phyloP scores from a whole-genome alignment of 2,888 invertebrate genomes.

The Ferrisia virgata region DNA sequence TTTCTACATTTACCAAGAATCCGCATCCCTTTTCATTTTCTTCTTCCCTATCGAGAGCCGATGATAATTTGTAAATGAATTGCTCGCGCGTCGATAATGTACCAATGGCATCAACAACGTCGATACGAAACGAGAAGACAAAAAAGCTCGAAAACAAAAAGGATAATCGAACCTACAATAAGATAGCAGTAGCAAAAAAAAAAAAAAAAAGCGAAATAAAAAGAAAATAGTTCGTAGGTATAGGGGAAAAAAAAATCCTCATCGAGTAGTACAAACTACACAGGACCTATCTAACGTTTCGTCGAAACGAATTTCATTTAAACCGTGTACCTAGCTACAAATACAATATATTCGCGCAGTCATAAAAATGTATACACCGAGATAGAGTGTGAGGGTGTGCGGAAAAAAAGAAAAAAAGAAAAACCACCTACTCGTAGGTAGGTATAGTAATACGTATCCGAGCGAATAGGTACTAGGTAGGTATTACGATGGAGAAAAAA shows the following conservation, averaged over 20 bases:
- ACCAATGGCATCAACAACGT: too few species aligned
- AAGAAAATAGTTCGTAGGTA: not conserved
- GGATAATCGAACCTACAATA: too few species aligned
- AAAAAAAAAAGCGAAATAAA: not conserved
- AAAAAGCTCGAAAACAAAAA: too few species aligned
- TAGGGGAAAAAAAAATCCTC: not conserved
- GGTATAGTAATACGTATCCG: too few species aligned
- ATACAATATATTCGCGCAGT: too few species aligned
- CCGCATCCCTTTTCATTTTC: too few species aligned
- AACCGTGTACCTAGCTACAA: not conserved
- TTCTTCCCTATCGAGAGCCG: not conserved
- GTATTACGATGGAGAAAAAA: too few species aligned
- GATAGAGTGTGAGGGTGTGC: not conserved
- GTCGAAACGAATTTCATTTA: not conserved
- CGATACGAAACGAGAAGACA: too few species aligned
- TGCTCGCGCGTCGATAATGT: too few species aligned
- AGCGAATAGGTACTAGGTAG: not conserved
- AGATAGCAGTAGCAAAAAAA: not conserved
- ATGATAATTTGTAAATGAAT: conserved; percentile 16
- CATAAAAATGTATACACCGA: not conserved
- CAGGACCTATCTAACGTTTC: not conserved
- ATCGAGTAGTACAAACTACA: not conserved
- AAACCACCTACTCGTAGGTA: too few species aligned
- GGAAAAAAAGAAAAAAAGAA: conserved; percentile 8
- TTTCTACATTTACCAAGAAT: too few species aligned